Evolutionary conservation across 2,113 vertebrate genomes (phyloP), one percentile per base, ranked within the genome.

Genomic region (Anoura caudifer): DNA sequence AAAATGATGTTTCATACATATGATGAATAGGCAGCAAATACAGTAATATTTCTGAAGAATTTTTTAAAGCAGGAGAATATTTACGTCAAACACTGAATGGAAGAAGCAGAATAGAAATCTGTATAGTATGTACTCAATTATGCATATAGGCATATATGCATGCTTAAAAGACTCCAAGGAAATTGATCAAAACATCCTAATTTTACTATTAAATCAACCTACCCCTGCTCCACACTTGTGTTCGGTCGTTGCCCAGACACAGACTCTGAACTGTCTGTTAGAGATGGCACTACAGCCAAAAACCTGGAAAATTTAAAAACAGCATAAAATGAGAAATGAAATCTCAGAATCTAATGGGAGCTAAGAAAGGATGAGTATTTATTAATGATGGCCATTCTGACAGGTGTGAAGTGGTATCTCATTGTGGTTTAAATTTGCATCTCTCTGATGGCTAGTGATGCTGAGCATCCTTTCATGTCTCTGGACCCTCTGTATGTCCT

Each of bases 221-320:
- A 99, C 99, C 99, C 99, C 95, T 99, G 99, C 52, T 99, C 99
- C 43, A 99, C 99, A 3, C 99, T 99, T 96, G 99, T 99, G 98
- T 99, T 99, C 2, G 99, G 99, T 59, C 99, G 99, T 97, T 99
- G 99, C 41, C 99, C 99, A 33, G 99, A 99, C 3, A 99, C 99
- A 0, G 99, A 99, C 97, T 99, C 99, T 0, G 99, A 99, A 98
- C 99, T 99, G 98, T 99, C 99, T 0, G 99, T 99, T 87, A 99
- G 98, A 36, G 99, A 99, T 7, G 99, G 99, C 65, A 99, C 99
- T 45, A 99, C 99, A 1, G 99, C 99, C 97, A 99, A 97, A 98
- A 99, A 99, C 98, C 99, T 99, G 97, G 69, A 98, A 86, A 76
- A 96, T 73, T 77, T 22, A 93, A 81, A 89, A 98, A 88, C 0